Evolutionary conservation across 2,888 invertebrate species (phyloP), one percentile per base, ranked within the genome.

Genomic region (Sturmia bella): DNA sequence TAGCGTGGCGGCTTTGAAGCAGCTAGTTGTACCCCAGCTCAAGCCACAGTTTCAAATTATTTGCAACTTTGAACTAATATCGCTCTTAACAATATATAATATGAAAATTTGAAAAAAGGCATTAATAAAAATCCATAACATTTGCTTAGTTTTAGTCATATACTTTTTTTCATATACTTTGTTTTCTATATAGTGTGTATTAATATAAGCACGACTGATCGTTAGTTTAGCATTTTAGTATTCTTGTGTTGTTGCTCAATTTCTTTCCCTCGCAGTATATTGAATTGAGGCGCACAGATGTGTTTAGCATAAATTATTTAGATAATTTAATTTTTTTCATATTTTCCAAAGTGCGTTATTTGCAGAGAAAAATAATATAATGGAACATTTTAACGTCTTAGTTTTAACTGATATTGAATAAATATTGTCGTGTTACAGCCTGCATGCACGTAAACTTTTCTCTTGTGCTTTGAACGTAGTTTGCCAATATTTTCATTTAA

Each of bases 261-360:
- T 37, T 41, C 50, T 50, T 66, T 54, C 24, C 27, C 32, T 1
- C 39, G 3, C 41, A 9, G 27, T 2, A 27, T 12, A 54, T 21
- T 17, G n/a, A 17, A 41, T 43, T 17, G 17, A 50, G 39, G 59
- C 57, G 43, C 64, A 64, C 64, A 78, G 70, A 66, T 78, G 78
- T 59, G 72, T 78, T 78, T 78, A 37, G 72, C 78, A 78, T 78
- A 78, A 72, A 72, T 78, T 52, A 78, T 72, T 48, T 21, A 13
- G 32, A 32, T 32, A 32, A 17, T 48, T 56, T 45, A 17, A n/a
- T 32, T 32, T 32, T 32, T n/a, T n/a, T 11, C 43, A 63, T 45
- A 48, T 63, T 63, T 63, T 12, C 27, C 32, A 45, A 27, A 45
- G 17, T 61, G 15, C 24, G 45, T 70, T 48, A 48, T 48, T 57